Conservation (phyloP, 2,888 invertebrate genomes). For the Cheilosia grossa region DNA sequence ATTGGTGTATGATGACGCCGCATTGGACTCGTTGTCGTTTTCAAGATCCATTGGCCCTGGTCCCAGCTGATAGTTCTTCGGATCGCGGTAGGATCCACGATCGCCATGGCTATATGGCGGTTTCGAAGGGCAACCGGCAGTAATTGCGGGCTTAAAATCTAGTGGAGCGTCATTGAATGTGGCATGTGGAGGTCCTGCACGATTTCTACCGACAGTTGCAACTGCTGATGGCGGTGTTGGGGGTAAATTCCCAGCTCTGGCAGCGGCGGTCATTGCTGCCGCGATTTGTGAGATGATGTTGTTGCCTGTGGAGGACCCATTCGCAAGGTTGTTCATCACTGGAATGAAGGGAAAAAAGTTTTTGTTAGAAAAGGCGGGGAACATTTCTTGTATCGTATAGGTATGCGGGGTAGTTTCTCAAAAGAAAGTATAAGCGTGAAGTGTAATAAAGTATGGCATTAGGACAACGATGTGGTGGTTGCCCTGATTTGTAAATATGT, state of each 20-base stretch:
- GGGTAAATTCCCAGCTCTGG: slow-evolving; percentile 60
- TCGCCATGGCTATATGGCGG: slow-evolving; percentile 7
- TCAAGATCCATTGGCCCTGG: slow-evolving; percentile 85
- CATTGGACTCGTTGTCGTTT: slow-evolving; percentile 79
- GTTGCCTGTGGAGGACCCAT: slow-evolving; percentile 77
- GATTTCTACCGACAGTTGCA: not conserved
- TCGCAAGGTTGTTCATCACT: slow-evolving; percentile 76
- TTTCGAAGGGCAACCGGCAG: slow-evolving; percentile 32
- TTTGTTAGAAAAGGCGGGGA: not conserved
- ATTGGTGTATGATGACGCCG: slow-evolving; percentile 11
- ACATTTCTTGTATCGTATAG: not conserved
- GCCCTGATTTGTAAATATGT: no score
- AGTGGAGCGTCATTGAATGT: slow-evolving; percentile 85
- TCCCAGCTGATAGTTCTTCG: slow-evolving; percentile 84
- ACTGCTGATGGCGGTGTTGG: slow-evolving; percentile 25
- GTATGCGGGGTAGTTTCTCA: no score
- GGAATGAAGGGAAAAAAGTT: slow-evolving; percentile 12
- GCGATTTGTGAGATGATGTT: slow-evolving; percentile 82
- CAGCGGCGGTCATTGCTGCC: slow-evolving; percentile 76
- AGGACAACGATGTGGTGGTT: no score
- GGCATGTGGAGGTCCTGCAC: slow-evolving; percentile 59
- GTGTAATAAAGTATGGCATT: no score
- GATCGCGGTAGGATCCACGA: slow-evolving; percentile 57
- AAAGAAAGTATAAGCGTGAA: no score
- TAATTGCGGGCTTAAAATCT: slow-evolving; percentile 84